Evolutionary conservation across 2,797 vertebrate species (phyloP).

Genomic region (Moxostoma hubbsi): DNA sequence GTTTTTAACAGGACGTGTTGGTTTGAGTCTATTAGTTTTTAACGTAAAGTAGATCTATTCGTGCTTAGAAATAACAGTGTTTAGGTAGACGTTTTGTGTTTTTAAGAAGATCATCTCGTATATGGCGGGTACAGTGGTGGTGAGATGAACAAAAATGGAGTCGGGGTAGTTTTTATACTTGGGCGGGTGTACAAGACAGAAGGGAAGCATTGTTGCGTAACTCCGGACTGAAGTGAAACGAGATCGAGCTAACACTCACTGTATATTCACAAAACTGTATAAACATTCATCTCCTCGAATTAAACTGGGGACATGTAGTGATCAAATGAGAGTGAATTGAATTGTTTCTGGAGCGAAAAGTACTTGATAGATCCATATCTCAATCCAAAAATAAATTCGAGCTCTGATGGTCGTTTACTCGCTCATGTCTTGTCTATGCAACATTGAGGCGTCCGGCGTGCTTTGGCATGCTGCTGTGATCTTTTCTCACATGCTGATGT

Average conservation of each 20-base stretch:
- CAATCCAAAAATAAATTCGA: background rate
- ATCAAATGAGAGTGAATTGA: too few relatives aligned
- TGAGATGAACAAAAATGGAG: slow-evolving; percentile 75
- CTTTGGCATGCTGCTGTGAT: background rate
- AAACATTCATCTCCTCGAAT: background rate
- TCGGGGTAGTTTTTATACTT: slow-evolving; percentile 60
- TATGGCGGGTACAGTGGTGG: slow-evolving; percentile 47
- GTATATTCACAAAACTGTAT: background rate
- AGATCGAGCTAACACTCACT: background rate
- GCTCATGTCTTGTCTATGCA: background rate
- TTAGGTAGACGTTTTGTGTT: background rate
- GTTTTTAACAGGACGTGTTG: background rate
- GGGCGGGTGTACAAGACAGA: slow-evolving; percentile 15
- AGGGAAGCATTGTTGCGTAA: slow-evolving; percentile 48
- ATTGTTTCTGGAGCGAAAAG: too few relatives aligned
- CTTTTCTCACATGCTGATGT: background rate
- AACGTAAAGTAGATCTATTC: background rate
- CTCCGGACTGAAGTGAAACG: background rate
- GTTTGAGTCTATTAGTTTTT: background rate
- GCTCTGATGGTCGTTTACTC: background rate
- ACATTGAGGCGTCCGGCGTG: background rate
- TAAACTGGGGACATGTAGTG: too few relatives aligned
- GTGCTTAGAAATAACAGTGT: background rate
- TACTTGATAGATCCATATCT: too few relatives aligned
- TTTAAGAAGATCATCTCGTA: background rate